Base-by-base conservation (phyloP, 2,797 vertebrate genomes). In the Enteromius anoplus region DNA sequence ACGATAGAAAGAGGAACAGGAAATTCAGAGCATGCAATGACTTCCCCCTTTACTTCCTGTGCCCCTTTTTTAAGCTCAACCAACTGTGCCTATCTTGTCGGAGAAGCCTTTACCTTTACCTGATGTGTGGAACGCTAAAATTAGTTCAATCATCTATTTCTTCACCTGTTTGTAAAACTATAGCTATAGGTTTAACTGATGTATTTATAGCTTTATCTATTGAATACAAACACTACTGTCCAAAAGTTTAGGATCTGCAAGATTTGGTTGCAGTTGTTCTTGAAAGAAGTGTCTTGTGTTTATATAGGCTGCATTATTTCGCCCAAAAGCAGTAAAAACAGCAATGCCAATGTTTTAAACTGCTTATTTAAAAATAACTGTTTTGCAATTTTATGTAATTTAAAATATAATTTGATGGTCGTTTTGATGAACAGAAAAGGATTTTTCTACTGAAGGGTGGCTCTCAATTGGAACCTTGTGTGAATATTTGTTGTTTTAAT, bases 11-110 rank as follows among this genome's bases (percentile, higher is more conserved):
- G n/a, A 75, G 47, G 4, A 51, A 80, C 77, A 86, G 83, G 87
- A 81, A 80, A 88, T 86, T 47, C 72, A 62, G 19, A 17, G 66
- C 69, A 84, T 45, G 29, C 34, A 68, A 21, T 14, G 3, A 17
- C n/a, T 80, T 68, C 26, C 9, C 15, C 26, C 14, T 76, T 76
- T 34, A 19, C 49, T 58, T 80, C n/a, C 49, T 55, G 32, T 69
- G 17, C 29, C 32, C 26, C 7, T 17, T 72, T 66, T 66, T 37
- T 7, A 72, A 49, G 17, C 47, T 29, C 45, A 71, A 71, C 14
- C 47, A 73, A 5, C 29, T 49, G 14, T 12, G 47, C 21, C 29
- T n/a, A 21, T 75, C 32, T 75, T 4, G 51, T 23, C 47, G 34
- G 19, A n/a, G 11, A n/a, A 15, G 71, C 19, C 40, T 23, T 42